Base-by-base conservation (phyloP, 2,888 invertebrate genomes). In the Aleiodes alternator region DNA sequence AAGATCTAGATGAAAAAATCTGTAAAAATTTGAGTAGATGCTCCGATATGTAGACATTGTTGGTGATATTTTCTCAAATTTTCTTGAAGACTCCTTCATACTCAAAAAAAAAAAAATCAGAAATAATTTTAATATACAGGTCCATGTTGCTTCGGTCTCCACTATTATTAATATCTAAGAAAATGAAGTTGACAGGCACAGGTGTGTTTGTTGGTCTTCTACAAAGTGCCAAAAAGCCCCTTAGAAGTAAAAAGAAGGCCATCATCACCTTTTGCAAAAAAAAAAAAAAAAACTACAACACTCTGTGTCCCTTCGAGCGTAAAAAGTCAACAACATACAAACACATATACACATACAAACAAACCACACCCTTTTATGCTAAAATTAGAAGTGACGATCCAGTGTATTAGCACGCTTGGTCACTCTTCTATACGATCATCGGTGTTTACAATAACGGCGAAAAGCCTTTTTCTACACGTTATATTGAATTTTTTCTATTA, bases 361-460 rank as follows among this genome's bases (percentile, higher is more conserved):
- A 77, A 79, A 82, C 76, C 84, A 82, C 84, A 85, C 87, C 86
- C 87, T 34, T 87, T 87, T 87, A 87, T 86, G 87, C 87, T 87
- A 87, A 87, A 87, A 86, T 87, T 87, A 85, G 87, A 87, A 85
- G 83, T 87, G 86, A 87, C 86, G 87, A 84, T 81, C 82, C 82
- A 83, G 83, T 84, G 82, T 83, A 86, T 82, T 85, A 85, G 84
- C 86, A 84, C 82, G 79, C 81, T 69, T 85, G 84, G 82, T 82
- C 84, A 83, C 80, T 80, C 74, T 1, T 76, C 23, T 16, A 56
- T 76, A 11, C 61, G 51, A 66, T 68, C 51, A 50, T 16, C 34
- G 57, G 16, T 29, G 50, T 34, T 61, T 34, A 61, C 76, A 31
- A 55, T 72, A 64, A 72, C 55, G 55, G 38, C 50, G 51, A 72